Evolutionary conservation across 2,113 vertebrate species (phyloP).

Genomic region (Siniperca knerii): DNA sequence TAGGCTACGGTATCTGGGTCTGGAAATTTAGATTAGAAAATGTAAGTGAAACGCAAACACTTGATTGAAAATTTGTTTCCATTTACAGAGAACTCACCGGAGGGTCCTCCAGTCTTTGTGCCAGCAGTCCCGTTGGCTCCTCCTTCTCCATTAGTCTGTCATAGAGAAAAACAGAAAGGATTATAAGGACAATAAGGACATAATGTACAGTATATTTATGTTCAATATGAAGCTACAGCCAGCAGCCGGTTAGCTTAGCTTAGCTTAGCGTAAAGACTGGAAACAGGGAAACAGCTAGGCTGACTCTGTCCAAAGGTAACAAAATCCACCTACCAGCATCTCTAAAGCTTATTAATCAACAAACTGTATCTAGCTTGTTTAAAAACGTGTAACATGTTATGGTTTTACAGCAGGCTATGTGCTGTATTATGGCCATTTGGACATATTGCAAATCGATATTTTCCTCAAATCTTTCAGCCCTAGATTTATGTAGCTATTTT

Average conservation of each 20-base stretch:
- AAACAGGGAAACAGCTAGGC: background rate
- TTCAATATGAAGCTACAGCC: background rate
- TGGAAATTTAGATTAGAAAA: conserved; percentile 22
- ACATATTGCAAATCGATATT: too few species aligned
- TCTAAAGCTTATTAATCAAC: background rate
- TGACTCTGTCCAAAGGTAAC: background rate
- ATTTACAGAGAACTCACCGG: conserved; percentile 34
- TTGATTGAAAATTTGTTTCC: background rate
- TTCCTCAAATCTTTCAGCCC: too few species aligned
- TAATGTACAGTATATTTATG: background rate
- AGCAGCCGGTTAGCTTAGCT: background rate
- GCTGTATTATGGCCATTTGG: too few species aligned
- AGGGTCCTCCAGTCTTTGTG: background rate
- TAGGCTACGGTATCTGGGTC: background rate
- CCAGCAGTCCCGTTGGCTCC: background rate
- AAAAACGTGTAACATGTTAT: too few species aligned
- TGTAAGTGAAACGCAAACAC: background rate
- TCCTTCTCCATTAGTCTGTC: conserved; percentile 23
- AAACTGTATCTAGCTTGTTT: background rate
- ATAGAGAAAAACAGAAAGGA: conserved; percentile 3
- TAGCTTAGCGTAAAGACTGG: background rate
- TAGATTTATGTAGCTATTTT: too few species aligned
- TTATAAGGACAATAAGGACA: background rate
- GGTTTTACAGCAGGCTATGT: too few species aligned
- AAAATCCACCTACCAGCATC: background rate